Conservation (phyloP, 2,797 vertebrate genomes). For the Anisognathus igniventris region DNA sequence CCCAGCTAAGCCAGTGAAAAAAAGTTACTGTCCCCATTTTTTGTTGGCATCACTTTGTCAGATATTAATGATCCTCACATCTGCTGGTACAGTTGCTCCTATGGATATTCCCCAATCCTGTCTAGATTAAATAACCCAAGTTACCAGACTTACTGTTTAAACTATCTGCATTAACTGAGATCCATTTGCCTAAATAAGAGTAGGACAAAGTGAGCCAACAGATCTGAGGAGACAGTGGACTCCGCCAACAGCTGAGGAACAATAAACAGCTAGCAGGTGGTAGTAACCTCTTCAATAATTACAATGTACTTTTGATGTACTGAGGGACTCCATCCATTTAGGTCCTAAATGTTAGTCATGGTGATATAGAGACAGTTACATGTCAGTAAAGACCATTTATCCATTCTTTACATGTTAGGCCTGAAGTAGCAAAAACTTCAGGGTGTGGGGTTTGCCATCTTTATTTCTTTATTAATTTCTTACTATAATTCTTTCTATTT, state of each 20-base stretch:
- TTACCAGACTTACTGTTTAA: neutral
- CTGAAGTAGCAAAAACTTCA: neutral
- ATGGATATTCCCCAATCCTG: neutral
- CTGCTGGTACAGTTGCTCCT: neutral
- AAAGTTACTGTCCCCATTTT: neutral
- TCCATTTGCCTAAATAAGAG: constrained; percentile 22
- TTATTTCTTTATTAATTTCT: neutral
- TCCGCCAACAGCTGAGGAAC: neutral
- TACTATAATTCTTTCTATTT: neutral
- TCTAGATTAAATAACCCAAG: neutral
- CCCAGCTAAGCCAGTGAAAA: neutral
- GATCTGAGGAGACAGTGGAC: neutral
- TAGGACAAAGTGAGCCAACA: neutral
- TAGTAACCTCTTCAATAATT: neutral
- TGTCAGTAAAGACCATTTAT: neutral
- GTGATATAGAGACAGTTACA: neutral
- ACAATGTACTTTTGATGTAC: neutral
- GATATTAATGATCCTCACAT: neutral
- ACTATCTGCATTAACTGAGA: neutral
- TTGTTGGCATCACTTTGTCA: neutral
- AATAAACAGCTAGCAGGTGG: constrained; percentile 5
- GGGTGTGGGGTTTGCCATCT: neutral
- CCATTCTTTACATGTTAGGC: neutral
- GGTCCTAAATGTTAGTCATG: neutral
- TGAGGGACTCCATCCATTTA: neutral